phyloP scores from a whole-genome alignment of 2,797 vertebrate species.

The Anomalospiza imberbis region DNA sequence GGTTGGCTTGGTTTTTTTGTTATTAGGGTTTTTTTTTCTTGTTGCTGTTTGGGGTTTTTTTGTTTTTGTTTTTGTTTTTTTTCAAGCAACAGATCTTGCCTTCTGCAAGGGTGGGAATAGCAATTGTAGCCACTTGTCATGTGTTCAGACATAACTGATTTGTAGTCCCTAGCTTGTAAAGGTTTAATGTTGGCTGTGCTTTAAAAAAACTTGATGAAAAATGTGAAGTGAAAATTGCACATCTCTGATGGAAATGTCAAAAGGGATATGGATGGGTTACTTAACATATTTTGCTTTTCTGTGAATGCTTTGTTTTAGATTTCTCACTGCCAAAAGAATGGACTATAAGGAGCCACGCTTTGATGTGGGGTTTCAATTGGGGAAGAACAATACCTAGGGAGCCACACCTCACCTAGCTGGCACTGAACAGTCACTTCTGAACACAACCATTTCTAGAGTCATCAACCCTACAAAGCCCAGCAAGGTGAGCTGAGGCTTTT shows the following conservation, averaged over 20 bases:
- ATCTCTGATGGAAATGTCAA: background rate
- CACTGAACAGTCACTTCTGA: background rate
- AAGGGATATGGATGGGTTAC: background rate
- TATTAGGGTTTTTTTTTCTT: fast-evolving
- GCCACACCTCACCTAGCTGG: background rate
- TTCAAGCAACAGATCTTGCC: background rate
- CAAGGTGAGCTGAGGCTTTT: background rate
- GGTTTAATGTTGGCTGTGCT: background rate
- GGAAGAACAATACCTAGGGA: background rate
- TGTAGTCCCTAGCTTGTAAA: background rate
- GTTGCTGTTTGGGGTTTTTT: background rate
- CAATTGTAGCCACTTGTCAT: background rate
- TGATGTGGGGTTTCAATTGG: background rate
- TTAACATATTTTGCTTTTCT: background rate
- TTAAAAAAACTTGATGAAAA: background rate
- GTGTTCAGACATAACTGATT: background rate
- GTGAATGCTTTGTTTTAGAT: background rate
- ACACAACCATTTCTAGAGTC: background rate
- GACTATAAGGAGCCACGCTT: background rate
- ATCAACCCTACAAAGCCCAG: background rate
- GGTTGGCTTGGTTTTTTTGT: background rate
- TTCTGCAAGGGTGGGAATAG: background rate
- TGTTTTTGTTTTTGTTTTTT: too few species aligned
- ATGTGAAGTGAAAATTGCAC: background rate
- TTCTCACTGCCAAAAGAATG: background rate